A percentile compares a stretch with the other conserved stretches of the same genome.
These are phyloP conservation scores for Calliphora vomitoria DNA, from an alignment of 2,888 invertebrate species.

Conservation along the genomic window DNA sequence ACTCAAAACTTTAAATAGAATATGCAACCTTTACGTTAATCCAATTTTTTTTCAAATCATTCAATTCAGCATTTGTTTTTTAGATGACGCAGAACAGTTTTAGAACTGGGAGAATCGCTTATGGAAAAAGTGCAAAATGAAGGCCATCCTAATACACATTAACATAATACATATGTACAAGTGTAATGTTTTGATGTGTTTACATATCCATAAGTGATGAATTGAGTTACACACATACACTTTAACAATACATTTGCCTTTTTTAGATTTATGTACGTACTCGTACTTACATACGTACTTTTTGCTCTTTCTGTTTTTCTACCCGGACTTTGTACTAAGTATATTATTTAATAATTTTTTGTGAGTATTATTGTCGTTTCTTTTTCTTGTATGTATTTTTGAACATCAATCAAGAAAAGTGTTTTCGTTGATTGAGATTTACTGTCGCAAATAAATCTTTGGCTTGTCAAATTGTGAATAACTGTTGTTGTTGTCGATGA, in stretches of 20 bases:
- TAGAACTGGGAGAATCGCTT: too few relatives aligned
- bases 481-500: background rate
- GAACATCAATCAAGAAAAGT: conserved; percentile 67
- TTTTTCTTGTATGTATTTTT: conserved; percentile 13
- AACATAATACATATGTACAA: background rate
- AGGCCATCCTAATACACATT: too few relatives aligned
- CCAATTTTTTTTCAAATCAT: too few relatives aligned
- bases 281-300: background rate
- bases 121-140: too few relatives aligned
- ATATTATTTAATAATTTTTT: conserved; percentile 14
- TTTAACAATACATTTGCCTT: conserved; percentile 11
- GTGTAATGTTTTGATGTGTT: conserved; percentile 30
- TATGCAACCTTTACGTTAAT: too few relatives aligned
- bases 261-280: background rate
- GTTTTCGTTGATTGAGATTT: conserved; percentile 60
- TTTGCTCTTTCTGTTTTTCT: background rate
- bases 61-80: too few relatives aligned
- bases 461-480: conserved; percentile 1
- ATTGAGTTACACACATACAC: conserved; percentile 33
- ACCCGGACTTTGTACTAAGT: background rate
- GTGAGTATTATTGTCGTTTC: background rate
- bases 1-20: too few relatives aligned
- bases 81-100: too few relatives aligned
- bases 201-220: conserved; percentile 53
- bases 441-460: conserved; percentile 67